Evolutionary conservation across 2,113 vertebrate species (phyloP), one percentile per base, ranked within the genome.

Genomic region (Tympanuchus pallidicinctus): DNA sequence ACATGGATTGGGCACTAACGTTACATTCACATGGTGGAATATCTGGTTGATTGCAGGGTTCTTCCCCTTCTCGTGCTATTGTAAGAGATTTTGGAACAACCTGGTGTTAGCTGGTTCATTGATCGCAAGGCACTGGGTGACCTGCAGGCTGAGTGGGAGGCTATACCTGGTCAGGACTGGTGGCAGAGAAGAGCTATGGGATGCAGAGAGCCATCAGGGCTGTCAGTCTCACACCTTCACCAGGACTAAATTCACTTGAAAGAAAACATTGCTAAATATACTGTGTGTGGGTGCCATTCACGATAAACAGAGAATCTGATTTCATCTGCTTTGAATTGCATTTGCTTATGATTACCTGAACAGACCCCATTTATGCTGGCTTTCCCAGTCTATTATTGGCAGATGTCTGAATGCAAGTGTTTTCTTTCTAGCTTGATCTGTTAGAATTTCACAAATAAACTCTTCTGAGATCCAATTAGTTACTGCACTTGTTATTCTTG

Each of bases 341-440:
- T 92, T 82, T 28, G 28, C 61, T 59, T 86, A 11, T 76, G 76
- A 82, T 95, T 96, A 95, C 96, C 94, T 97, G 95, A 94, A 27
- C 63, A 95, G 88, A 20, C 63, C 82, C 40, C 86, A 72, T 92
- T 95, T 88, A 22, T 72, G 83, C 59, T 93, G 93, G 61, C 66
- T 91, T 71, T 54, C 76, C 75, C 66, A 28, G 80, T 18, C 80
- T 94, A 21, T 25, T 86, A 59, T 70, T 93, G 57, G 8, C 90
- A 94, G 89, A 36, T 4, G 0, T 54, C 86, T 48, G 76, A 89
- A 67, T 24, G 57, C 19, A 38, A 1, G 10, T 57, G 59, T 42
- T 86, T 88, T 82, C 79, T 80, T 92, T 85, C 76, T 70, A 82
- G 66, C 78, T 72, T 69, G 84, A 86, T 82, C 76, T 61, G 14